Conservation (phyloP, 2,888 invertebrate species). For the Cephus pygmeus region DNA sequence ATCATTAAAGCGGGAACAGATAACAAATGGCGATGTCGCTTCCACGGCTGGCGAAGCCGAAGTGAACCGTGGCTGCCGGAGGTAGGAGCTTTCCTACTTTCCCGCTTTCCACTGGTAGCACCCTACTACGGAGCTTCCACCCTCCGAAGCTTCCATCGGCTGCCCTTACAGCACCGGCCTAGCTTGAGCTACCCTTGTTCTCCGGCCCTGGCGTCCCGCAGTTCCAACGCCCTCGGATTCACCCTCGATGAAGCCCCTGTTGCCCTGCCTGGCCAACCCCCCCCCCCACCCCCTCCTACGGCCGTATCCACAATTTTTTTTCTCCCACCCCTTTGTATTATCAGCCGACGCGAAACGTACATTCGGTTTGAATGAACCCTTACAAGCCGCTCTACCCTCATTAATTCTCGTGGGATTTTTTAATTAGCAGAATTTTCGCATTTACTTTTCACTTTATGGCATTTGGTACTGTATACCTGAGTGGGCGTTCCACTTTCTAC, state of each 20-base stretch:
- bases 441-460: not conserved
- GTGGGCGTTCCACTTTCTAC: not conserved
- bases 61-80: conserved; percentile 52
- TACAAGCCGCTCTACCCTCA: not conserved
- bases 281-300: not conserved
- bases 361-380: conserved; percentile 6
- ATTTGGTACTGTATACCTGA: not conserved
- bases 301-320: not conserved
- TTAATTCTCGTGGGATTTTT: conserved; percentile 1
- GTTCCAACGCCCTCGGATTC: not conserved
- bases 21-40: conserved; percentile 36
- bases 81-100: conserved; percentile 55
- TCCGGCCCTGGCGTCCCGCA: not conserved
- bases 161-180: conserved; percentile 6
- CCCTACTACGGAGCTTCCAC: conserved; percentile 26
- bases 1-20: not conserved
- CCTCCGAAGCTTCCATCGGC: conserved; percentile 7
- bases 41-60: conserved; percentile 54
- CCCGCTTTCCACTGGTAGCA: conserved; percentile 25
- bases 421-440: conserved; percentile 3
- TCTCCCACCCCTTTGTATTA: not conserved
- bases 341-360: not conserved
- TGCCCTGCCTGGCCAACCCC: not conserved
- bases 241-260: not conserved
- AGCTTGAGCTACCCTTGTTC: not conserved